phyloP scores from a whole-genome alignment of 2,113 vertebrate species.

The Struthidea cinerea region DNA sequence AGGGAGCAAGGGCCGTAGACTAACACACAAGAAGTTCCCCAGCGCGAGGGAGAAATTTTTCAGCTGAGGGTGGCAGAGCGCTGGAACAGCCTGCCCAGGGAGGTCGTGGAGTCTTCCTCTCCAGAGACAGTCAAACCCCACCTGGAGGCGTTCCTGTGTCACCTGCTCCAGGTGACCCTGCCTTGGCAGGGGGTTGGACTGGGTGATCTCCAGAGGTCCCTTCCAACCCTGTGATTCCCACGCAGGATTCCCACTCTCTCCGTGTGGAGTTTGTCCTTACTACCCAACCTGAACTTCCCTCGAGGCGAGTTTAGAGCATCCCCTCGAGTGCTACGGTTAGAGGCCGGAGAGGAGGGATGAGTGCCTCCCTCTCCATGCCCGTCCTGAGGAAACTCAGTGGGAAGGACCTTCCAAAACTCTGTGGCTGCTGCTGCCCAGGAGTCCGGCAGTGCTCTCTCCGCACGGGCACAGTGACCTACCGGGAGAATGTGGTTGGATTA shows the following conservation, averaged over 20 bases:
- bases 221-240: not conserved
- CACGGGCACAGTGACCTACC: too few relatives aligned
- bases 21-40: not conserved
- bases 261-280: not conserved
- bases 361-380: fast-evolving
- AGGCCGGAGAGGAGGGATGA: not conserved
- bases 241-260: not conserved
- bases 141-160: not conserved
- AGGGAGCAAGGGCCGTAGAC: too few relatives aligned
- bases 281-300: not conserved
- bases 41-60: not conserved
- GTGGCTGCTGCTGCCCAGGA: fast-evolving
- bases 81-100: not conserved
- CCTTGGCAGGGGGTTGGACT: not conserved
- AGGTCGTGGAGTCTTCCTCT: not conserved
- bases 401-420: not conserved
- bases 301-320: not conserved
- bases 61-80: too few relatives aligned
- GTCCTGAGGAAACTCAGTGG: too few relatives aligned
- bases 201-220: not conserved
- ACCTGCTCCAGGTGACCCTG: not conserved
- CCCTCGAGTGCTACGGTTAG: fast-evolving
- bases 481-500: not conserved
- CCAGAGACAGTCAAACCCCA: fast-evolving
- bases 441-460: fast-evolving